Percentiles rank a stretch among this genome's conserved stretches.
Conservation (phyloP, 2,797 vertebrate genomes). For the Australoheros facetus region DNA sequence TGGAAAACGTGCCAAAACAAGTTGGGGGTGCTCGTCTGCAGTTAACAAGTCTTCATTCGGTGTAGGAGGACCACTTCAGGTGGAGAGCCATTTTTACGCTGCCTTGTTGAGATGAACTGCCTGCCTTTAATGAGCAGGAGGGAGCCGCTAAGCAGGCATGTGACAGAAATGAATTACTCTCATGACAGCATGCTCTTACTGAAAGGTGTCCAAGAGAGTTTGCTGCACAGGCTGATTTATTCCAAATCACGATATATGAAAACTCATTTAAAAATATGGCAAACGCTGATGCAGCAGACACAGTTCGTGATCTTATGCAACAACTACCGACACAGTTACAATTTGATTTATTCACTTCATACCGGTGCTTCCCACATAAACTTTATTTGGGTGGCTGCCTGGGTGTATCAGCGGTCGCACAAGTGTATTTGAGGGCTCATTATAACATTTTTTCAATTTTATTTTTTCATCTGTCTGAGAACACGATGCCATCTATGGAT, state of each 20-base stretch:
- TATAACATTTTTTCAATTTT: neutral
- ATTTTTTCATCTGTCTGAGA: neutral
- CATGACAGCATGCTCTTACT: conserved; percentile 1
- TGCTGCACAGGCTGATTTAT: neutral
- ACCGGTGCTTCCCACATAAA: too few relatives aligned
- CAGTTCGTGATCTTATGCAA: neutral
- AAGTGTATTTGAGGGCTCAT: neutral
- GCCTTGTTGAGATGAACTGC: conserved; percentile 22
- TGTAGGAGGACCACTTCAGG: conserved; percentile 15
- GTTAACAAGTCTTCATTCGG: conserved; percentile 28
- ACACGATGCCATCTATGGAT: neutral
- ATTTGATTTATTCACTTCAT: neutral
- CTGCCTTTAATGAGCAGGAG: conserved; percentile 37
- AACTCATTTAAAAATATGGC: neutral
- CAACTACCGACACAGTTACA: neutral
- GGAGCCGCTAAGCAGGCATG: conserved; percentile 28
- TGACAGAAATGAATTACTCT: conserved; percentile 34
- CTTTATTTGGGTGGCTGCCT: too few relatives aligned
- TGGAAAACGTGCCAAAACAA: conserved; percentile 25
- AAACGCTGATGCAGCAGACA: neutral
- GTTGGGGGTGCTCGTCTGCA: conserved; percentile 9
- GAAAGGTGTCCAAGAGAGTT: neutral
- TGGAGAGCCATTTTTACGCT: conserved; percentile 19
- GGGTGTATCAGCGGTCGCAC: neutral
- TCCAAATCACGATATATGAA: too few relatives aligned